These are phyloP conservation scores for Mixornis gularis DNA, from an alignment of 2,113 vertebrate genomes.

Conservation along the genomic window DNA sequence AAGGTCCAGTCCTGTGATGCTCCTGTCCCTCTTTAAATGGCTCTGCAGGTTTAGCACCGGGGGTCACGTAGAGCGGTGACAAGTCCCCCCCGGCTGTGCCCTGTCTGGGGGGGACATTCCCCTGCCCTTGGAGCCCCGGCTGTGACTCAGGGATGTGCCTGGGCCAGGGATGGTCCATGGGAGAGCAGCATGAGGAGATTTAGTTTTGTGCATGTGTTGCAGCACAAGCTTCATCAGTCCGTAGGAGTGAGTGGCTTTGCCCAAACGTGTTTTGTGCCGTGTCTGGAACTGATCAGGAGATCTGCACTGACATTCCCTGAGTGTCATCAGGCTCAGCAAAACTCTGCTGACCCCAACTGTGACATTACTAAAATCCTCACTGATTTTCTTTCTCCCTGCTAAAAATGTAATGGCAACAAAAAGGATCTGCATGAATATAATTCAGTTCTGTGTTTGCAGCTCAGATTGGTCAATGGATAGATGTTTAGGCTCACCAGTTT, in stretches of 20 bases:
- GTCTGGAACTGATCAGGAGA: neutral
- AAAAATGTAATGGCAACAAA: neutral
- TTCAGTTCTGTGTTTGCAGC: neutral
- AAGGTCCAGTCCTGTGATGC: neutral
- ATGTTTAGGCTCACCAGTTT: neutral
- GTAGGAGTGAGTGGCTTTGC: neutral
- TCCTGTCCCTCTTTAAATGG: neutral
- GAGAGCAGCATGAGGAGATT: neutral
- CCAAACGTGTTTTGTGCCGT: neutral
- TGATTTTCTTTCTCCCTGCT: neutral
- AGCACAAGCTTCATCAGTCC: neutral
- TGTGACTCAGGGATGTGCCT: rapidly evolving
- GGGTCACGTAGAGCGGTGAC: rapidly evolving
- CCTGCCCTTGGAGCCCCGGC: rapidly evolving
- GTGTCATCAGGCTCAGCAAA: neutral
- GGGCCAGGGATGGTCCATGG: neutral
- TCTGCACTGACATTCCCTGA: neutral
- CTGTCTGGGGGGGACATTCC: rapidly evolving
- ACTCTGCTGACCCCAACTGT: neutral
- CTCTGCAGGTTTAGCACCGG: neutral
- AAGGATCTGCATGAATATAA: neutral
- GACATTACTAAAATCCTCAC: neutral
- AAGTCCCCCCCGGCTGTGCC: neutral
- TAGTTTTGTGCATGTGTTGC: neutral
- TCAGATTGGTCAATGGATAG: neutral